Base-by-base conservation (phyloP, 2,888 invertebrate genomes). In the Tachina lurida region DNA sequence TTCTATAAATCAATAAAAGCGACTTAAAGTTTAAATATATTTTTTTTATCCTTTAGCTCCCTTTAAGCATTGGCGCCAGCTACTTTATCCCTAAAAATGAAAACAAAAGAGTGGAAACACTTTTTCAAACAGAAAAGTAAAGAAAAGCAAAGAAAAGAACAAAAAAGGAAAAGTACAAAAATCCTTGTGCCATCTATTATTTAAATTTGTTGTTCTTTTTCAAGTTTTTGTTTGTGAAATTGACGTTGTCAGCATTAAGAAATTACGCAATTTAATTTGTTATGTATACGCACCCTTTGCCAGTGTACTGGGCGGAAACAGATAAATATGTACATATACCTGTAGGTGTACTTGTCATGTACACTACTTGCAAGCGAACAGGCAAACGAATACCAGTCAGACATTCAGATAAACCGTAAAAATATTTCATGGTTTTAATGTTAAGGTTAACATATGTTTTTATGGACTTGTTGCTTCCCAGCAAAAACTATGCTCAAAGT, bases 181-280 rank as follows among this genome's bases (percentile, higher is more conserved):
- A 49, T 52, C 49, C 3, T 19, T n/a, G n/a, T 12, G 8, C 4
- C 49, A n/a, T 9, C 31, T 17, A 15, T 10, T 62, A 49, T 74
- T 41, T n/a, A 49, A 63, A 52, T 22, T 39, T 15, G 2, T 31
- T 39, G 1, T 52, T 49, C 15, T n/a, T 41, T 45, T 7, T 49
- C 5, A 12, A 39, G n/a, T 31, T 31, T 31, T 31, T 31, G 52
- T n/a, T 1, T 43, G 60, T 45, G 13, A 45, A 73, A 63, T 12
- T 52, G n/a, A 54, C 63, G 49, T 62, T 74, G 39, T 54, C 43
- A n/a, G 15, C 52, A 63, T 43, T 56, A 19, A 31, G 17, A 39
- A 58, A 67, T 67, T 43, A 76, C 75, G 56, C 75, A 76, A 19
- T 76, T 76, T 67, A 19, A 31, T n/a, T 52, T n/a, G 10, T 10